Percentiles rank a stretch among this genome's conserved stretches.
These are phyloP conservation scores for Heliconius congener DNA, from an alignment of 1,140 invertebrate genomes.

Conservation along the genomic window DNA sequence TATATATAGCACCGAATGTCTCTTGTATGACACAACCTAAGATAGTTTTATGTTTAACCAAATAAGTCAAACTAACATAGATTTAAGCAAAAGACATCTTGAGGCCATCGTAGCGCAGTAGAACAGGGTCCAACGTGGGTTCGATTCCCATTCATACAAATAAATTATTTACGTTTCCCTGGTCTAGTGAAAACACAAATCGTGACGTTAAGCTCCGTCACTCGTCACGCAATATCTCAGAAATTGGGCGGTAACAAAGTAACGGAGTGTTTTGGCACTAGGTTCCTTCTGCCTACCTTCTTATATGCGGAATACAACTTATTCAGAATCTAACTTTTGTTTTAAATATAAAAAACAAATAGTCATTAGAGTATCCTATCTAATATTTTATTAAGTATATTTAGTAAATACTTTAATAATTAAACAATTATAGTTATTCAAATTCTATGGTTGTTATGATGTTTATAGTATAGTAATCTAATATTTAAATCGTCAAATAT, in stretches of 20 bases:
- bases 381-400: background rate
- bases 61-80: conserved; percentile 1
- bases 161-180: too few species aligned
- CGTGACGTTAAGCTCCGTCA: too few species aligned
- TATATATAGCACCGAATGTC: too few species aligned
- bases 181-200: too few species aligned
- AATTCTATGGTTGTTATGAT: conserved; percentile 7
- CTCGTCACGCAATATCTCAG: too few species aligned
- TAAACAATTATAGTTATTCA: background rate
- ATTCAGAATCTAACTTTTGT: background rate
- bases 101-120: too few species aligned
- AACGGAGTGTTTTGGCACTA: too few species aligned
- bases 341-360: background rate
- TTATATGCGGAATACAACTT: background rate
- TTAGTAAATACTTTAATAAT: background rate
- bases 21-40: background rate
- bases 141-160: too few species aligned
- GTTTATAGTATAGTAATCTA: conserved; percentile 8
- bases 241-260: too few species aligned
- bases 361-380: conserved; percentile 8
- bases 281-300: too few species aligned
- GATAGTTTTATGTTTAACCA: background rate
- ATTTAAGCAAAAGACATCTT: background rate
- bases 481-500: background rate
- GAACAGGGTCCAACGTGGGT: too few species aligned